A percentile compares a stretch with the other conserved stretches of the same genome.
Evolutionary conservation across 2,113 vertebrate genomes (phyloP).

Genomic region (Chaetorhynchus papuensis): DNA sequence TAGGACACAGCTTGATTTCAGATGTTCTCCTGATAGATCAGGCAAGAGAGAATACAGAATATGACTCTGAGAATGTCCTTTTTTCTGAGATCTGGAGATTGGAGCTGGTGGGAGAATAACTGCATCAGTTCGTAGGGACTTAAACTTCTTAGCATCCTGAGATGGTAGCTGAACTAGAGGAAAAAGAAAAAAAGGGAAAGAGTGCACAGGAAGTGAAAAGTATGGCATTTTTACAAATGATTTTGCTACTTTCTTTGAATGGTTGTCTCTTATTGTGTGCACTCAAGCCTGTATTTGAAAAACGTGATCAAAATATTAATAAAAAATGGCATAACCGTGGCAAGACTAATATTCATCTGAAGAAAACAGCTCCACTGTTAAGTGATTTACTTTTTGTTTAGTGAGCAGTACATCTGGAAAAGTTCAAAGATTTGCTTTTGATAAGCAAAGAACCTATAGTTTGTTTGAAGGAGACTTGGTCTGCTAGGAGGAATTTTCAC

Average conservation of each 20-base stretch:
- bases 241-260: neutral
- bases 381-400: neutral
- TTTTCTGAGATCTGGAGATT: slow-evolving; percentile 30
- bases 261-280: neutral
- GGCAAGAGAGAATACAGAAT: slow-evolving; percentile 62
- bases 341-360: neutral
- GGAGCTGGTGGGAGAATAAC: slow-evolving; percentile 47
- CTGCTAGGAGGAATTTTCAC: neutral
- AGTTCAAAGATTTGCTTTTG: neutral
- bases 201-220: neutral
- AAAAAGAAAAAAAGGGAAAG: neutral
- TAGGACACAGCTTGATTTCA: slow-evolving; percentile 73
- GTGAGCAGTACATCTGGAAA: neutral
- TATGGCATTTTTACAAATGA: neutral
- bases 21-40: slow-evolving; percentile 69
- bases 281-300: neutral
- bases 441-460: neutral
- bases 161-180: slow-evolving; percentile 59
- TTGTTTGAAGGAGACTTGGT: neutral
- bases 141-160: slow-evolving; percentile 70
- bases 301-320: neutral
- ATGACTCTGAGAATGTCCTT: slow-evolving; percentile 51
- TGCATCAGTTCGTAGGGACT: slow-evolving; percentile 50
- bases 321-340: neutral
- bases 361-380: neutral